Percentiles rank a stretch among this genome's conserved stretches.
Conservation (phyloP, 2,797 vertebrate species). For the Catostomus latipinnis region DNA sequence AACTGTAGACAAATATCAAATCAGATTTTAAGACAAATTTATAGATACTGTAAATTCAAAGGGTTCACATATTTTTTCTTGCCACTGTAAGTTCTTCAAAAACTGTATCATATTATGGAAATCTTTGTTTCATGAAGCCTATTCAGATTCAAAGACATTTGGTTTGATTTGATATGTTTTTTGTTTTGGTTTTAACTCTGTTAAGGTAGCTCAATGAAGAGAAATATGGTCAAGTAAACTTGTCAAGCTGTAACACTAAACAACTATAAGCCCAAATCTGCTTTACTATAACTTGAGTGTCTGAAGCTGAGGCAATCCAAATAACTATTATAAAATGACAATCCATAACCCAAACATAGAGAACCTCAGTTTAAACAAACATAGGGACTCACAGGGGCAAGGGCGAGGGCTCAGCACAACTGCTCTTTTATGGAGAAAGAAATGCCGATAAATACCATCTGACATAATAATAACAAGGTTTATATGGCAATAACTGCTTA, state of each 20-base stretch:
- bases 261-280: constrained; percentile 8
- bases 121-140: too few relatives aligned
- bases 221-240: constrained; percentile 11
- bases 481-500: constrained; percentile 51
- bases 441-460: constrained; percentile 60
- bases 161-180: background rate
- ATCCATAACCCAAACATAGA: constrained; percentile 72
- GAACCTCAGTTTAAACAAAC: constrained; percentile 69
- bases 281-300: constrained; percentile 11
- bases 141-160: too few relatives aligned
- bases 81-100: too few relatives aligned
- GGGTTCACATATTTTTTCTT: too few relatives aligned
- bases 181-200: background rate
- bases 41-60: too few relatives aligned
- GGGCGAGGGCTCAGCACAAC: constrained; percentile 49
- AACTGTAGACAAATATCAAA: too few relatives aligned
- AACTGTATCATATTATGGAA: too few relatives aligned
- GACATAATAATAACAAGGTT: constrained; percentile 63
- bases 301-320: constrained; percentile 67
- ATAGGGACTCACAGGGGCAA: constrained; percentile 57
- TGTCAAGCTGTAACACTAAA: constrained; percentile 11
- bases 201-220: background rate
- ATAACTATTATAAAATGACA: constrained; percentile 74
- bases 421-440: constrained; percentile 34
- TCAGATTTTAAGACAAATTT: too few relatives aligned